phyloP scores from a whole-genome alignment of 2,113 vertebrate genomes.

The Balaeniceps rex region DNA sequence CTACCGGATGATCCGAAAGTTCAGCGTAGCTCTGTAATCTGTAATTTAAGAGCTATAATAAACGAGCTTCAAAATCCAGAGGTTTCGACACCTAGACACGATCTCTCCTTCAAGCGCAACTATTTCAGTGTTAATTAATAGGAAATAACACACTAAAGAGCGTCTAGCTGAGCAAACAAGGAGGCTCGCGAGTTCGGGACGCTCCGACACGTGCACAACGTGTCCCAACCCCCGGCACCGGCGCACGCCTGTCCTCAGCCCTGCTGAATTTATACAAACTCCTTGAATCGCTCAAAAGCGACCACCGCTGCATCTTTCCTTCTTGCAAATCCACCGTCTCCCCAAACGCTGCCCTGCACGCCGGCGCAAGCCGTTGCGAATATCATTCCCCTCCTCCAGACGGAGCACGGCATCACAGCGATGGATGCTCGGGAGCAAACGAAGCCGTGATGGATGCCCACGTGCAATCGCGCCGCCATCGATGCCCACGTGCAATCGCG shows the following conservation, averaged over 20 bases:
- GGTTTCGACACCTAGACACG: background rate
- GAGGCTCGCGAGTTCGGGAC: background rate
- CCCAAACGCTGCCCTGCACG: accelerated
- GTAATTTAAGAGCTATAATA: background rate
- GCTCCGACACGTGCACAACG: background rate
- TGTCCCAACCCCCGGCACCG: accelerated
- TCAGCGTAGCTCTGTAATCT: background rate
- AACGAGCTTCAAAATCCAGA: background rate
- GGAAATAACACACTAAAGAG: background rate
- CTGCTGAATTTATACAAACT: background rate
- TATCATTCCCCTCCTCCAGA: background rate
- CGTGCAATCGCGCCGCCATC: too few species aligned
- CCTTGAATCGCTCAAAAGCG: background rate
- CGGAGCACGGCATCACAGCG: accelerated
- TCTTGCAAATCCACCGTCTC: background rate
- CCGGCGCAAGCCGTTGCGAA: background rate
- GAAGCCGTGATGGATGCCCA: background rate
- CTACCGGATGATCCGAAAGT: background rate
- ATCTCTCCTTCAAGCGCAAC: background rate
- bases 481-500: background rate
- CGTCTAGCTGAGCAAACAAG: background rate
- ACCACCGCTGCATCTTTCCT: background rate
- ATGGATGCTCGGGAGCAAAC: accelerated
- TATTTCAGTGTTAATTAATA: background rate
- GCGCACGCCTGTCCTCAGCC: background rate